These are phyloP conservation scores for Octodon degus DNA, from an alignment of 2,113 vertebrate species.

Conservation along the genomic window DNA sequence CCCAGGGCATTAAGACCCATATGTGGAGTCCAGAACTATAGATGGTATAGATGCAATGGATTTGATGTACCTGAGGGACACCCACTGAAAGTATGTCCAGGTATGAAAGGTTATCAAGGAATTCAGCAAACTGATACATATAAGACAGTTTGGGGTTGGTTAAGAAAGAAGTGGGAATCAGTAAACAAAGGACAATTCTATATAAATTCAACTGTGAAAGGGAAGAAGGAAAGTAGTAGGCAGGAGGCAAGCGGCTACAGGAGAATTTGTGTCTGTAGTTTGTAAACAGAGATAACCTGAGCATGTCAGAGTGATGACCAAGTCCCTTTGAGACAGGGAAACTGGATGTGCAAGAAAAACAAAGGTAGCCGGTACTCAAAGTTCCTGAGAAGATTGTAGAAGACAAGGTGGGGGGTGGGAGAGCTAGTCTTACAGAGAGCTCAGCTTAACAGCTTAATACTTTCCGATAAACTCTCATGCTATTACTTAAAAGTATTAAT, in stretches of 20 bases:
- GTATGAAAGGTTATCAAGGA: neutral
- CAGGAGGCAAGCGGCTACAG: neutral
- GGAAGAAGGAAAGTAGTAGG: neutral
- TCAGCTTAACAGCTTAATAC: neutral
- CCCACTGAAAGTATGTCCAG: neutral
- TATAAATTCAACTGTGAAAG: neutral
- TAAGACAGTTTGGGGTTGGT: neutral
- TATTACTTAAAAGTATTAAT: neutral
- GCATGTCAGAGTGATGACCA: neutral
- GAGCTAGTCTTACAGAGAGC: neutral
- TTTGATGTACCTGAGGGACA: neutral
- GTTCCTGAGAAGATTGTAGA: neutral
- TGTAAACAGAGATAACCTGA: neutral
- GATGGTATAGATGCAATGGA: neutral
- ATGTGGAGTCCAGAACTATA: neutral
- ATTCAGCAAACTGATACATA: neutral
- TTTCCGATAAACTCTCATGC: neutral
- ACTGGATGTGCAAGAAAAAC: neutral
- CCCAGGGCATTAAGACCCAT: neutral
- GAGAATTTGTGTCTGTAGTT: neutral
- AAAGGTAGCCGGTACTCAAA: neutral
- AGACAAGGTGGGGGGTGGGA: neutral
- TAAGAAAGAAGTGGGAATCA: conserved; percentile 30
- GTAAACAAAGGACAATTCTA: neutral
- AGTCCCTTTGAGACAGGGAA: neutral